phyloP scores from a whole-genome alignment of 2,113 vertebrate species.

The Platycercus adscitus region DNA sequence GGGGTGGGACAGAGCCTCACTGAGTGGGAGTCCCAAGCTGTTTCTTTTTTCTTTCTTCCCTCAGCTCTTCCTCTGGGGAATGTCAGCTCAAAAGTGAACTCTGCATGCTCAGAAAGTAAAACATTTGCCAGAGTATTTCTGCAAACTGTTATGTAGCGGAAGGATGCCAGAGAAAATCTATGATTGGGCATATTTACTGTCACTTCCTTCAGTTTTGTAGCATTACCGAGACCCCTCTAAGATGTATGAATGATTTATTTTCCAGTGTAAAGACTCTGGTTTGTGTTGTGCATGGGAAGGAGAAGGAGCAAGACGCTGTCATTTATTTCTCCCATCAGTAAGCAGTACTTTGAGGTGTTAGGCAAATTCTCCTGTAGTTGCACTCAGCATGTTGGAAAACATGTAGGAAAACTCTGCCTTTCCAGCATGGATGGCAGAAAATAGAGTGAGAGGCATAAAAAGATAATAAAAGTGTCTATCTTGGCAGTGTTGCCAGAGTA shows the following conservation, averaged over 20 bases:
- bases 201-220: background rate
- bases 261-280: background rate
- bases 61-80: background rate
- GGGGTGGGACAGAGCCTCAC: background rate
- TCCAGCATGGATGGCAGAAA: background rate
- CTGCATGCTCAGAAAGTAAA: background rate
- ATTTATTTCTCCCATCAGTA: background rate
- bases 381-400: background rate
- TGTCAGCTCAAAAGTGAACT: background rate
- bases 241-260: background rate
- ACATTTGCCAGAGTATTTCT: background rate
- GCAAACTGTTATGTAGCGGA: background rate
- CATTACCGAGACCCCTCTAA: background rate
- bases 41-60: conserved; percentile 14
- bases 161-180: background rate
- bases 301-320: background rate
- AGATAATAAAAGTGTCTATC: background rate
- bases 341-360: background rate
- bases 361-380: background rate
- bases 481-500: background rate
- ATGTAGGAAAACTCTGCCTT: background rate
- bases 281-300: background rate
- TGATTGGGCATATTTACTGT: background rate
- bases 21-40: background rate
- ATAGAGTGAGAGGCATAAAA: background rate